Conservation (phyloP, 2,797 vertebrate species). For the Anisognathus igniventris region DNA sequence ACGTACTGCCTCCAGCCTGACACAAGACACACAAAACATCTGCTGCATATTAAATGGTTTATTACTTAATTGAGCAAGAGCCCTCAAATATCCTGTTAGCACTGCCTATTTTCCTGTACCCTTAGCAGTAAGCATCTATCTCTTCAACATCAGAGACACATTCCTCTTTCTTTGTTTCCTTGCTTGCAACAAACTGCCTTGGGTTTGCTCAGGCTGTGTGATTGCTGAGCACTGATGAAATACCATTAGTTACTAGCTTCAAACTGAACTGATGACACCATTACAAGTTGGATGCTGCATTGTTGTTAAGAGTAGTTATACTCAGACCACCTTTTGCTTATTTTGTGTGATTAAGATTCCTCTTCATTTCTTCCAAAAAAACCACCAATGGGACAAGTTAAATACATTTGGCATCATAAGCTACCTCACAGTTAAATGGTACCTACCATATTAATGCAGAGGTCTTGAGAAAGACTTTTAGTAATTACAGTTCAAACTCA, state of each 20-base stretch:
- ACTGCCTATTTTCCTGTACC: background rate
- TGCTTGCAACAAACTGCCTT: background rate
- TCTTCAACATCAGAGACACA: background rate
- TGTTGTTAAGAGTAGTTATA: background rate
- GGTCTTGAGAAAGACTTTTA: background rate
- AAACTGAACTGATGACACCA: background rate
- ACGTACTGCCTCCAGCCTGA: background rate
- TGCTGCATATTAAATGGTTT: background rate
- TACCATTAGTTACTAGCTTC: background rate
- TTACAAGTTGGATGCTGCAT: background rate
- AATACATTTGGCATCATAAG: background rate
- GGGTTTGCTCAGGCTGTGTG: background rate
- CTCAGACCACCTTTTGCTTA: background rate
- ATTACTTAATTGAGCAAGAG: background rate
- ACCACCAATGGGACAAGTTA: background rate
- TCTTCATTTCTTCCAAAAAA: background rate
- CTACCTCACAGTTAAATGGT: background rate
- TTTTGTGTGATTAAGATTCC: background rate
- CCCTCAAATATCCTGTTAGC: background rate
- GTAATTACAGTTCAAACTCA: background rate
- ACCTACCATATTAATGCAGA: background rate
- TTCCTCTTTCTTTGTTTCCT: background rate
- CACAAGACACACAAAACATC: background rate
- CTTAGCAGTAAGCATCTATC: background rate
- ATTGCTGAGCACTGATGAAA: background rate